Evolutionary conservation across 2,113 vertebrate genomes (phyloP).

Genomic region (Leucosticte australis): DNA sequence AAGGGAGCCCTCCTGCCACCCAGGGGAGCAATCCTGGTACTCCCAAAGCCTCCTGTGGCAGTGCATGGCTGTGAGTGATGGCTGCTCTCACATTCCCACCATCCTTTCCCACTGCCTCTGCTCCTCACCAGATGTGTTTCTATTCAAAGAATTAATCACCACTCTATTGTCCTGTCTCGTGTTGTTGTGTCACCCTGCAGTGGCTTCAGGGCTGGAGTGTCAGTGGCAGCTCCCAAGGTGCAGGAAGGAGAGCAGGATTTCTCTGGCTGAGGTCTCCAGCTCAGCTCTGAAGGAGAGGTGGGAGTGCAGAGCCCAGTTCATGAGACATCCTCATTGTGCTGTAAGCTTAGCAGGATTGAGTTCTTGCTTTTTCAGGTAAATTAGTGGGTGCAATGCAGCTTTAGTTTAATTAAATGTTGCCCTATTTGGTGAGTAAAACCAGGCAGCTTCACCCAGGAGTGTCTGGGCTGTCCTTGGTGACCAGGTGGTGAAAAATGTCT

Average conservation of each 20-base stretch:
- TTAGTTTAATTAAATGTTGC: background rate
- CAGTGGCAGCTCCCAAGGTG: background rate
- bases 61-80: rapidly evolving
- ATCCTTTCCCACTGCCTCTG: background rate
- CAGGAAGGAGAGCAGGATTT: background rate
- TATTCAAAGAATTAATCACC: background rate
- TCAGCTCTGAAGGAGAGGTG: background rate
- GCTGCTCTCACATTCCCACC: background rate
- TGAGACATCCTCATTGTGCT: background rate
- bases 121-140: background rate
- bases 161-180: rapidly evolving
- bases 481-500: background rate
- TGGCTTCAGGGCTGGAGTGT: background rate
- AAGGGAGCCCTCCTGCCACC: background rate
- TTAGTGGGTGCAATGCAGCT: background rate
- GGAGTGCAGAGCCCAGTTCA: background rate
- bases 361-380: background rate
- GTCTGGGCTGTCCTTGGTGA: background rate
- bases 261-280: background rate
- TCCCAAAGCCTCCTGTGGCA: background rate
- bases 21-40: background rate
- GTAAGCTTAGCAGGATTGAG: background rate
- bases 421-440: background rate
- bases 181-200: background rate
- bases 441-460: background rate